Evolutionary conservation across 1,140 invertebrate species (phyloP).

Genomic region (Bacillus rossius): DNA sequence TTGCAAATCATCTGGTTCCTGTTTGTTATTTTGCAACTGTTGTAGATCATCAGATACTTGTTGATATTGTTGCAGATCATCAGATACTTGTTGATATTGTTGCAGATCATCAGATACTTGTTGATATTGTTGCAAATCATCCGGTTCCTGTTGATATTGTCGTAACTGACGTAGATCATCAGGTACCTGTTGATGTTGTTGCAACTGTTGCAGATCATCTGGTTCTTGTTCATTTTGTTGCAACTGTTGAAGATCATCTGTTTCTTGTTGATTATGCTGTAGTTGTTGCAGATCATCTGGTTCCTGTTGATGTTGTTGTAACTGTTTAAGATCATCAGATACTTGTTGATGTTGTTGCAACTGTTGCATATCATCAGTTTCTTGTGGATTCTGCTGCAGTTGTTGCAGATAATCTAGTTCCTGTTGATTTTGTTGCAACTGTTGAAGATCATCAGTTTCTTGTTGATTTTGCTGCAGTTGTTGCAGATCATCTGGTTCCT

Average conservation of each 20-base stretch:
- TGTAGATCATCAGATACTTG: neutral
- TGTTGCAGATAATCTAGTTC: neutral
- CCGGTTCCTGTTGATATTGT: neutral
- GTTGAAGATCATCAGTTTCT: neutral
- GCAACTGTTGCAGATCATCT: neutral
- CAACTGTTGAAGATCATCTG: too few species aligned
- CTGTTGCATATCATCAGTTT: neutral
- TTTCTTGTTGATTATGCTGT: too few species aligned
- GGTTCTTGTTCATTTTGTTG: neutral
- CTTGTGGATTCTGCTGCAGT: neutral
- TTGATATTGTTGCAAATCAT: neutral
- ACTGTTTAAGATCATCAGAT: neutral
- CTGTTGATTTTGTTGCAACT: neutral
- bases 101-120: neutral
- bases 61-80: neutral
- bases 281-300: too few species aligned
- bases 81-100: neutral
- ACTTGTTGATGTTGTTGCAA: neutral
- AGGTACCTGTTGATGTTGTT: too few species aligned
- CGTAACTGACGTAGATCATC: neutral
- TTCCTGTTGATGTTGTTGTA: neutral
- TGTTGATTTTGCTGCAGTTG: conserved; percentile 3
- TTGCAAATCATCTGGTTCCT: neutral
- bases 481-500: neutral
- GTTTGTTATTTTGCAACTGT: neutral